These are phyloP conservation scores for Baronia brevicornis DNA, from an alignment of 2,888 invertebrate genomes.

Conservation along the genomic window DNA sequence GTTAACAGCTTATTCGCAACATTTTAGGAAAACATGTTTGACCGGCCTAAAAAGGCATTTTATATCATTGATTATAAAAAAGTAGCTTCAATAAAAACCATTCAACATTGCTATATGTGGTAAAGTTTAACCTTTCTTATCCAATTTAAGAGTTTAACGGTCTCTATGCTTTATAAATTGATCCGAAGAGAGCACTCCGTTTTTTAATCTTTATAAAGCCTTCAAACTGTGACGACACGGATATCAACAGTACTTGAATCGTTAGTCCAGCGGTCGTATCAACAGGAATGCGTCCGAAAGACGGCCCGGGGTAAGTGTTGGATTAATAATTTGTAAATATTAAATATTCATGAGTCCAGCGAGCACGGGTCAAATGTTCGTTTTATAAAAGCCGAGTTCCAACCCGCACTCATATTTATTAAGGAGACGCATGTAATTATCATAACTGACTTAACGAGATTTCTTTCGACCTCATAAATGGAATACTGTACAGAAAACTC, in stretches of 20 bases:
- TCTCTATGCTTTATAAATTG: slow-evolving; percentile 11
- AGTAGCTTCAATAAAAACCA: neutral
- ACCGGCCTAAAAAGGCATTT: too few relatives aligned
- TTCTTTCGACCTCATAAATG: slow-evolving; percentile 35
- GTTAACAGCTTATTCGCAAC: too few relatives aligned
- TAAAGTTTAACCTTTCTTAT: slow-evolving; percentile 10
- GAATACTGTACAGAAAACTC: slow-evolving; percentile 33
- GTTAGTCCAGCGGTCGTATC: slow-evolving; percentile 35
- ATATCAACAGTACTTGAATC: slow-evolving; percentile 43
- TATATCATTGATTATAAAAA: too few relatives aligned
- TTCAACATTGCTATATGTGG: neutral
- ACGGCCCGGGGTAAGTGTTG: slow-evolving; percentile 56
- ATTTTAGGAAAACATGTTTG: too few relatives aligned
- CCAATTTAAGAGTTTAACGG: slow-evolving; percentile 4
- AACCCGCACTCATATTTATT: slow-evolving; percentile 59
- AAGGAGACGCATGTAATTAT: slow-evolving; percentile 67
- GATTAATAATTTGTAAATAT: slow-evolving; percentile 74
- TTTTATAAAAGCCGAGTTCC: slow-evolving; percentile 57
- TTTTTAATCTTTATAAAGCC: slow-evolving; percentile 64
- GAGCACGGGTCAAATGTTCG: slow-evolving; percentile 65
- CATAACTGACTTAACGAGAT: slow-evolving; percentile 59
- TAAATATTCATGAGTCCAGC: slow-evolving; percentile 68
- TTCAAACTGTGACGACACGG: slow-evolving; percentile 49
- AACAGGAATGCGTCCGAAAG: slow-evolving; percentile 43
- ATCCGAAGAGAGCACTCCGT: slow-evolving; percentile 42